These are phyloP conservation scores for Alloplasta piceator DNA, from an alignment of 2,888 invertebrate species.

Conservation along the genomic window DNA sequence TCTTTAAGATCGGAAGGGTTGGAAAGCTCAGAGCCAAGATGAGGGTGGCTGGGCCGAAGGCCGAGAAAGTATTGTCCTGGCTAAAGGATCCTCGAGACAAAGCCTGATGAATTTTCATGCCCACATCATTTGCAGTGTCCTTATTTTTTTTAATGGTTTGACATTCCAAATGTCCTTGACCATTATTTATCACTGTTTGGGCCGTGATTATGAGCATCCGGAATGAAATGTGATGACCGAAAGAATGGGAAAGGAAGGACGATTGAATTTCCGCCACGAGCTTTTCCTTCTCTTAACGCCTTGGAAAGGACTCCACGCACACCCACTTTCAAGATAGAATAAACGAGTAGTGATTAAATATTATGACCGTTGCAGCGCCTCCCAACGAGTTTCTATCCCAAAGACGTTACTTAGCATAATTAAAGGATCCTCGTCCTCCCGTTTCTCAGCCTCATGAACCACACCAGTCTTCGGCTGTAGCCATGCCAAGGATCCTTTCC, in stretches of 20 bases:
- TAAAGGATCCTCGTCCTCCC: slow-evolving; percentile 75
- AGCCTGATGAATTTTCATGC: neutral
- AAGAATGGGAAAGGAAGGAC: slow-evolving; percentile 49
- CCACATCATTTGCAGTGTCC: neutral
- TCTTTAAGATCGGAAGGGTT: slow-evolving; percentile 83
- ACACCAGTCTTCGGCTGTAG: slow-evolving; percentile 43
- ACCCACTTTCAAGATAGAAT: slow-evolving; percentile 73
- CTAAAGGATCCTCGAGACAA: slow-evolving; percentile 1
- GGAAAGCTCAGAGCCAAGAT: slow-evolving; percentile 58
- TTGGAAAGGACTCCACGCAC: slow-evolving; percentile 64
- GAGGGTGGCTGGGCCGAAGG: slow-evolving; percentile 62
- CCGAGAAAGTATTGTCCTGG: slow-evolving; percentile 77
- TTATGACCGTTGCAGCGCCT: slow-evolving; percentile 81
- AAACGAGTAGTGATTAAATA: slow-evolving; percentile 83
- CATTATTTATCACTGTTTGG: too few species aligned
- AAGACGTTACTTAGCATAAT: slow-evolving; percentile 82
- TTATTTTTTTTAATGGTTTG: neutral
- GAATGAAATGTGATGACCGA: neutral
- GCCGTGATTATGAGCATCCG: too few species aligned
- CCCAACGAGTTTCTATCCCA: slow-evolving; percentile 73
- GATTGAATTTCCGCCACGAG: slow-evolving; percentile 74
- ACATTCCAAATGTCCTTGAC: too few species aligned
- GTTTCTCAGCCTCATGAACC: slow-evolving; percentile 51
- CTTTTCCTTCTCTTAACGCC: slow-evolving; percentile 63
- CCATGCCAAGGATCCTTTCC: slow-evolving; percentile 31